Percentiles rank a stretch among this genome's conserved stretches.
Conservation (phyloP, 1,140 invertebrate genomes). For the Aporrectodea caliginosa region DNA sequence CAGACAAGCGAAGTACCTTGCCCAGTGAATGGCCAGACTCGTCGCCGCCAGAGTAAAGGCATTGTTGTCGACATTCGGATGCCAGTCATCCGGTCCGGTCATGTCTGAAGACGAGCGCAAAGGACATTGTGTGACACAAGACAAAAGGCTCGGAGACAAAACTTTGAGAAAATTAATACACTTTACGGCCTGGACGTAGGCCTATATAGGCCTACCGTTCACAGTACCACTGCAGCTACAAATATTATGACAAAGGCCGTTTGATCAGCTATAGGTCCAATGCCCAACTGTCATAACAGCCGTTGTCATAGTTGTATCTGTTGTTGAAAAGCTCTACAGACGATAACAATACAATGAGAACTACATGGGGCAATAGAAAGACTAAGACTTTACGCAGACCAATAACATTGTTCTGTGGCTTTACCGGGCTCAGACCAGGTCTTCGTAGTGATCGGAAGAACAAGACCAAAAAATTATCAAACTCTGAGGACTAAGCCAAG, state of each 20-base stretch:
- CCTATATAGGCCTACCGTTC: neutral
- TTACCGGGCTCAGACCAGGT: too few species aligned
- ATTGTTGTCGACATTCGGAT: constrained; percentile 31
- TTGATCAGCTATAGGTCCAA: neutral
- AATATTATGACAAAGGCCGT: neutral
- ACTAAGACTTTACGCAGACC: too few species aligned
- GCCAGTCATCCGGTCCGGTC: constrained; percentile 30
- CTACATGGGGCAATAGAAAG: too few species aligned
- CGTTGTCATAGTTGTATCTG: too few species aligned
- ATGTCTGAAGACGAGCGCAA: constrained; percentile 23
- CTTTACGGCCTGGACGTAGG: neutral
- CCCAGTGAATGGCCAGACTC: constrained; percentile 31
- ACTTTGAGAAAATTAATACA: too few species aligned
- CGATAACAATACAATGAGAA: too few species aligned
- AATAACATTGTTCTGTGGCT: too few species aligned
- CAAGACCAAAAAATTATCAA: neutral
- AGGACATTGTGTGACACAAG: neutral
- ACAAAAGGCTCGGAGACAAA: too few species aligned
- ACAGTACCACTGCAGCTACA: neutral
- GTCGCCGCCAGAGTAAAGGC: constrained; percentile 25
- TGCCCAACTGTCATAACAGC: too few species aligned
- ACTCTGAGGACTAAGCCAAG: too few species aligned
- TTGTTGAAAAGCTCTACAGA: too few species aligned
- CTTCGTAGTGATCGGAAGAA: neutral
- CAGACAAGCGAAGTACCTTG: constrained; percentile 30